A percentile compares a stretch with the other conserved stretches of the same genome.
Evolutionary conservation across 2,113 vertebrate species (phyloP).

Genomic region (Mellivora capensis): DNA sequence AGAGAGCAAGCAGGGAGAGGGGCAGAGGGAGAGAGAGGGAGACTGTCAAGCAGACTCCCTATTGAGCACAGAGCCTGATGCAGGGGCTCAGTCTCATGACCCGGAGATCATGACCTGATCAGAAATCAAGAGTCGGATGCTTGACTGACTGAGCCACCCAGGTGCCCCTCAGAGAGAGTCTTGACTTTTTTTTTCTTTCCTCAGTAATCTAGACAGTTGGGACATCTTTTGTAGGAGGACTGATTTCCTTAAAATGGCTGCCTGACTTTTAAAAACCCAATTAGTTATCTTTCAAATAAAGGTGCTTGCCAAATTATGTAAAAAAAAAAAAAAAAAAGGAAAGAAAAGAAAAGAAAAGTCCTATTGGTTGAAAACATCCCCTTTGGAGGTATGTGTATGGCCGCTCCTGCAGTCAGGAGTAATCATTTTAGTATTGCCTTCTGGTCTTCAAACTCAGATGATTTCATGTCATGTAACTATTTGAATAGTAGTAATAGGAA

Average conservation of each 20-base stretch:
- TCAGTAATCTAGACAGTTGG: background rate
- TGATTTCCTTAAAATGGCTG: background rate
- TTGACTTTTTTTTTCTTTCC: background rate
- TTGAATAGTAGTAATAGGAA: background rate
- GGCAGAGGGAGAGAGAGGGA: background rate
- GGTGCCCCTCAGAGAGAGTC: background rate
- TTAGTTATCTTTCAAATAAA: background rate
- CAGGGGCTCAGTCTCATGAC: background rate
- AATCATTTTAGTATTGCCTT: constrained; percentile 10
- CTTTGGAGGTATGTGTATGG: background rate
- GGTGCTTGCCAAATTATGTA: background rate
- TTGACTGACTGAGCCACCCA: background rate
- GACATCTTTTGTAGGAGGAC: background rate
- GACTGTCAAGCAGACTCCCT: background rate
- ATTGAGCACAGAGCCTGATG: background rate
- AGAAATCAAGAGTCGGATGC: background rate
- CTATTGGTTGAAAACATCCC: background rate
- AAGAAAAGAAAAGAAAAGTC: background rate
- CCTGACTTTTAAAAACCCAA: background rate
- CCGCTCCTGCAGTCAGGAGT: background rate
- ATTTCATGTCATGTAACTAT: background rate
- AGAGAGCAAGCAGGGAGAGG: background rate
- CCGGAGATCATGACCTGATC: background rate
- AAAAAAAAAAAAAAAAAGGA: background rate
- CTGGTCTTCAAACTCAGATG: background rate